Conservation (phyloP, 2,113 vertebrate species). For the Okapia johnstoni region DNA sequence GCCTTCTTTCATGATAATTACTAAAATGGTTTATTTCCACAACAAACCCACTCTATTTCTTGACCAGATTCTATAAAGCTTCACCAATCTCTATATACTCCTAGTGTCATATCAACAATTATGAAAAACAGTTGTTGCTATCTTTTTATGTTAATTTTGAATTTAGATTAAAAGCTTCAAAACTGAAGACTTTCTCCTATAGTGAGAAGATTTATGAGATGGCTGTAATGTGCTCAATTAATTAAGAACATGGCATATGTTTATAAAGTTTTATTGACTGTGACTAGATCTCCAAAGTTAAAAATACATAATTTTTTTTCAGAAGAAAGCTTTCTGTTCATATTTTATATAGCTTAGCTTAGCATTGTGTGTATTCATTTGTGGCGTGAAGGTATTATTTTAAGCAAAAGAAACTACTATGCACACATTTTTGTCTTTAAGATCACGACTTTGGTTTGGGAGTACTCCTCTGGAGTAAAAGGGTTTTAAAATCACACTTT, state of each 20-base stretch:
- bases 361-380: background rate
- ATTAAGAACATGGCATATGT: background rate
- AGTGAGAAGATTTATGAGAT: background rate
- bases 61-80: background rate
- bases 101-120: background rate
- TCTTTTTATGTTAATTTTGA: background rate
- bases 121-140: background rate
- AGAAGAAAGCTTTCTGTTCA: background rate
- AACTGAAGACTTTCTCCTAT: background rate
- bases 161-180: background rate
- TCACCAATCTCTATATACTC: background rate
- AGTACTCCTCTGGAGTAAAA: background rate
- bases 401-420: background rate
- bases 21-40: background rate
- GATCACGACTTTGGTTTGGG: background rate
- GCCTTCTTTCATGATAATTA: background rate
- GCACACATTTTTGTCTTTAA: background rate
- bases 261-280: background rate
- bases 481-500: background rate
- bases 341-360: background rate
- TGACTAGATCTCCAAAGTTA: background rate
- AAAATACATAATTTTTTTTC: background rate
- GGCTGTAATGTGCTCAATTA: background rate
- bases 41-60: background rate
- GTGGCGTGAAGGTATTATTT: background rate